Base-by-base conservation (phyloP, 2,113 vertebrate species). In the Psilopsiagon aymara region DNA sequence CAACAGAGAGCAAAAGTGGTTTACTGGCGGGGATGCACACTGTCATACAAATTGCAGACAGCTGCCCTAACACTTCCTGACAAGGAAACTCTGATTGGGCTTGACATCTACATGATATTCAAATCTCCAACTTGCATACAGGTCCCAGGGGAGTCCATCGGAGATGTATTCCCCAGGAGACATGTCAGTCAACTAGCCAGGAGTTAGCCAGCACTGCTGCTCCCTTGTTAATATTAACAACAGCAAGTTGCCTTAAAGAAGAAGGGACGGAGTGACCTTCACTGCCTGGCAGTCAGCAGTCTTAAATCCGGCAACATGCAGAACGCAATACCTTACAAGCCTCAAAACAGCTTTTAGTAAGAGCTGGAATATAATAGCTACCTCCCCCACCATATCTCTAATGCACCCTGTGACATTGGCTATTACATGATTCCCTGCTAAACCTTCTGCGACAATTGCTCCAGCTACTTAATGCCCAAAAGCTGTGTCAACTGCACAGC, bases 11-110 rank as follows among this genome's bases (percentile, higher is more conserved):
- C 46, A 86, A 44, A 75, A 94, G 87, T 55, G 27, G 80, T 97
- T 96, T 96, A 90, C 63, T 80, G 39, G 88, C 53, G 29, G 90
- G 75, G 94, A 92, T 57, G 74, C 17, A 19, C 55, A 6, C 70
- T 81, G 91, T 77, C 92, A 70, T 94, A 88, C 92, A 95, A 82
- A 96, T 75, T 79, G 93, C 79, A 94, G 96, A 86, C 91, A 95
- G 90, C 94, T 95, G 94, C 89, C 90, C 90, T 95, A 86, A 94
- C 49, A 3, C 83, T 39, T 89, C 85, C 85, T 81, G 91, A 85
- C 91, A 94, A 77, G 91, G 78, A 55, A 94, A 59, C 43, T 82
- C 75, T 77, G 82, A 94, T 85, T 57, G 13, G 41, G 57, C 75
- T 86, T 87, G 84, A 94, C 70, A 89, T 44, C 27, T 51, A 55